Base-by-base conservation (phyloP, 37 sponge, comb jelly and placozoan species). In the Diacarnus erythraeanus region DNA sequence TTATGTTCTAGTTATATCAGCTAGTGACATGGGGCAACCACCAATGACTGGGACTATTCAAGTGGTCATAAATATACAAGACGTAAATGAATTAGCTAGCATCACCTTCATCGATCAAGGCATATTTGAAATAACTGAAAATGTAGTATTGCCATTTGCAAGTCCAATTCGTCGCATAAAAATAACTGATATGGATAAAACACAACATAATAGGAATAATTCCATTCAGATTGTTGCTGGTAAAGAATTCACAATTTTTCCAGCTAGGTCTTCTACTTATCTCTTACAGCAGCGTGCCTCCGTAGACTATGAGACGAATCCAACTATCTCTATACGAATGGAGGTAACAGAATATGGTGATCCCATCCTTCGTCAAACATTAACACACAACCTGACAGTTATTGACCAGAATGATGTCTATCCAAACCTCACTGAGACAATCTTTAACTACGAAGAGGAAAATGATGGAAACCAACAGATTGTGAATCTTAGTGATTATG, bases 401-500 rank as follows among this genome's bases (percentile, higher is more conserved):
- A 1, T 33, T 47, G 84, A 75, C 34, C 31, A 42, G 0, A 84
- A 84, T 76, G 84, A 84, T 40, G 76, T 76, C 69, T 54, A 51
- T 15, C 84, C 84, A 29, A 5, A 2, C 22, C 20, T 84, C 29
- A 76, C 1, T 33, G 1, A 27, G 33, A 69, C 70, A 0, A 34
- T 3, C 25, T 84, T 77, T 30, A 41, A 35, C 57, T 4, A 38
- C 31, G 0, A 0, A 18, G 84, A 84, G 33, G 44, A 38, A 2
- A 4, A 3, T 3, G 3, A 0, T 34, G 25, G 18, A 6, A 42
- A 57, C 1, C 1, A 12, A 8, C 0, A 30, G 6, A 39, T 69
- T 2, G 38, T 25, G 21, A 42, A 60, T 10, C 82, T 84, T 8
- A 26, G 31, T 2, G 58, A 56, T 12, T 34, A 60, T 18, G 54